Evolutionary conservation across 1,140 invertebrate genomes (phyloP), one percentile per base, ranked within the genome.

Genomic region (Druon quercuslanigerum): DNA sequence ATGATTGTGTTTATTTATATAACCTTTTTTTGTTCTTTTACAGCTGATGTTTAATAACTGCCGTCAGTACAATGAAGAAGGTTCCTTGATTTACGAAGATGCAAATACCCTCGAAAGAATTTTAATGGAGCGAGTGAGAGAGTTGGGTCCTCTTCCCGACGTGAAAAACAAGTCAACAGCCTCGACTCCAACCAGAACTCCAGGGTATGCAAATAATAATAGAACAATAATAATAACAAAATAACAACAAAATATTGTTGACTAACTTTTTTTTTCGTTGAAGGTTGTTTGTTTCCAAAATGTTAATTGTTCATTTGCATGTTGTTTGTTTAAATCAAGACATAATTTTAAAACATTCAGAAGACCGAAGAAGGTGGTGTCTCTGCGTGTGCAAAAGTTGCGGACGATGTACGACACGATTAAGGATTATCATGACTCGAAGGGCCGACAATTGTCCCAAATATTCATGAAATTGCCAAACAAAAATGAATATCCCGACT

Each of bases 391-490:
- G 83, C 94, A 95, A 87, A 98, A 98, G 87, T 92, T 98, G 82
- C 95, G 95, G 86, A 95, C 95, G n/a, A 91, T 98, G 82, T 98
- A 96, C 88, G 97, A 98, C 82, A 95, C 96, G 14, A 95, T 99
- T 16, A 94, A 95, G 83, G 97, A 98, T 89, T 97, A 96, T 89
- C 94, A 95, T 85, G 98, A 99, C 91, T 94, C 95, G 20, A 97
- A 97, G 92, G 96, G 94, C 72, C 85, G 98, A 33, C 95, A 96
- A 84, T 90, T 99, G 51, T 96, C 97, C 0, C 91, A 96, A 50
- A 98, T 99, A 80, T 99, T 99, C 88, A 96, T 98, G 93, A 97
- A 98, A 87, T 92, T 99, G 71, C 98, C 98, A 16, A 97, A 96
- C 9, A 98, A 98, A 94, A 95, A 93, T 82, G 97, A 99, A 81